Evolutionary conservation across 1,140 invertebrate species (phyloP).

Genomic region (Brachionus asplanchnoidis): DNA sequence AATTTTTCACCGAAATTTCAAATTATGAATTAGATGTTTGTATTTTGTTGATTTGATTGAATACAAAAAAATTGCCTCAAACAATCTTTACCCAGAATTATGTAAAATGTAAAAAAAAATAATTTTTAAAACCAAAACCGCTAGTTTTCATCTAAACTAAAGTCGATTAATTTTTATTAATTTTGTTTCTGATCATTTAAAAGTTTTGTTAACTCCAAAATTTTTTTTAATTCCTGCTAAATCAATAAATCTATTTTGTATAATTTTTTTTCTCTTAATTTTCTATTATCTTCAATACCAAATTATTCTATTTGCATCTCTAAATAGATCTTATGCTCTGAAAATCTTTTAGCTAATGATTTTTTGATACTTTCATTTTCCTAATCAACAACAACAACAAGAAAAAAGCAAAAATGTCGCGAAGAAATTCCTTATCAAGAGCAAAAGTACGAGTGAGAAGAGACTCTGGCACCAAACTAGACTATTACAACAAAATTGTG

Average conservation of each 20-base stretch:
- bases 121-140: too few species aligned
- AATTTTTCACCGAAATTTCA: background rate
- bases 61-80: background rate
- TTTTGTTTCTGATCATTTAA: too few species aligned
- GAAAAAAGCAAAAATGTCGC: background rate
- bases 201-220: too few species aligned
- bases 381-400: background rate
- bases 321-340: background rate
- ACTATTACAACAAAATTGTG: constrained; percentile 87
- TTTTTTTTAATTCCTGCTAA: too few species aligned
- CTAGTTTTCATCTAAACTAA: too few species aligned
- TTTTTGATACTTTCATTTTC: background rate
- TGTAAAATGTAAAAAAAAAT: too few species aligned
- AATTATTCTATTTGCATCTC: too few species aligned
- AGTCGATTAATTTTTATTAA: too few species aligned
- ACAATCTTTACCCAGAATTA: background rate
- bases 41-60: background rate
- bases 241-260: too few species aligned
- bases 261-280: too few species aligned
- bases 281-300: too few species aligned
- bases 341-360: background rate
- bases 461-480: constrained; percentile 85
- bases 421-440: constrained; percentile 40
- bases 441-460: constrained; percentile 77
- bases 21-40: background rate